phyloP scores from a whole-genome alignment of 1,140 invertebrate genomes.

The Sycophila sp. region DNA sequence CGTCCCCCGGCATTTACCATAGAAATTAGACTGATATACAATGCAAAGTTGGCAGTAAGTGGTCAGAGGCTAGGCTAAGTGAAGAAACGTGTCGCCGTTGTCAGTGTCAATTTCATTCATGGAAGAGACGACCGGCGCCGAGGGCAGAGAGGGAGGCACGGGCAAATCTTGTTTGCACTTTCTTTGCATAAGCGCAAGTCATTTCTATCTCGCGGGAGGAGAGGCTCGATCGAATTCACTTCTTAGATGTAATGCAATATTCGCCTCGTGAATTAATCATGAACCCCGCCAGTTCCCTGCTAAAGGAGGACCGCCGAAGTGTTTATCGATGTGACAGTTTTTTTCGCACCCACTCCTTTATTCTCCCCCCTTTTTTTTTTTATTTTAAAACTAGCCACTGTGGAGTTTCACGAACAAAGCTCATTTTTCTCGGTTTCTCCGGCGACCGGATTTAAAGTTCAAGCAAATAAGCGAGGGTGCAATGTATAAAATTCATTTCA shows the following conservation, averaged over 20 bases:
- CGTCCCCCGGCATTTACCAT: constrained; percentile 27
- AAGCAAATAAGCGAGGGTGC: too few species aligned
- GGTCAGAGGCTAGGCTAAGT: constrained; percentile 31
- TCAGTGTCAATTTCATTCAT: constrained; percentile 28
- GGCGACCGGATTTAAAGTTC: too few species aligned
- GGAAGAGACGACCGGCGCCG: neutral
- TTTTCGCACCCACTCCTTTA: neutral
- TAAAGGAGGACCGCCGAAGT: neutral
- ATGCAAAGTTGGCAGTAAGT: constrained; percentile 36
- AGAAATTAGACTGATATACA: constrained; percentile 39
- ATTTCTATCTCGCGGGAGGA: neutral
- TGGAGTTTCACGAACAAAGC: too few species aligned
- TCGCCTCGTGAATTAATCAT: constrained; percentile 26
- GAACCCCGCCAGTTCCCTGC: neutral
- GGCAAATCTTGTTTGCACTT: constrained; percentile 33
- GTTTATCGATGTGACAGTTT: neutral
- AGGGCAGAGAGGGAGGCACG: constrained; percentile 4
- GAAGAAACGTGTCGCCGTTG: constrained; percentile 38
- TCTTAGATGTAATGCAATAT: constrained; percentile 17
- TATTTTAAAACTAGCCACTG: too few species aligned
- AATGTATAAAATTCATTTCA: too few species aligned
- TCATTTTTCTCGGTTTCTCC: too few species aligned
- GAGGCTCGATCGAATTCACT: constrained; percentile 12
- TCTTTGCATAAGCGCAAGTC: constrained; percentile 30
- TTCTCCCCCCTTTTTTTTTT: too few species aligned